phyloP scores from a whole-genome alignment of 2,113 vertebrate genomes.

The Ahaetulla prasina region DNA sequence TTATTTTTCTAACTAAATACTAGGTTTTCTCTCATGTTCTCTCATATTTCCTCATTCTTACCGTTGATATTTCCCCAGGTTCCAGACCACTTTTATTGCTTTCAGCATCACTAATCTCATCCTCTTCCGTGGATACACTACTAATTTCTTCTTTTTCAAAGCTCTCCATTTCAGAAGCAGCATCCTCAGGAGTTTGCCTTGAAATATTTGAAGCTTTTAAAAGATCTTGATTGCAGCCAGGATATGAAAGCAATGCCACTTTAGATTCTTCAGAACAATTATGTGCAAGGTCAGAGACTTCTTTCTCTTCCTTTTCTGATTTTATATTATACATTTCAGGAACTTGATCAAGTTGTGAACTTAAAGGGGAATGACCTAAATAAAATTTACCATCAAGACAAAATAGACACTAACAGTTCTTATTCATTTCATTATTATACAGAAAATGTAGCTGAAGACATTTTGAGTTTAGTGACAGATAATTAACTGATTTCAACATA shows the following conservation, averaged over 20 bases:
- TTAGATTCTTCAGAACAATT: constrained; percentile 21
- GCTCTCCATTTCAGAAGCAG: constrained; percentile 48
- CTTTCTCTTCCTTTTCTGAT: constrained; percentile 31
- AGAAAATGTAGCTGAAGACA: constrained; percentile 16
- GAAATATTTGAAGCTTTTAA: constrained; percentile 21
- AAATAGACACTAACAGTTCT: constrained; percentile 3
- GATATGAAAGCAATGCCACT: neutral
- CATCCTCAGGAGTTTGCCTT: neutral
- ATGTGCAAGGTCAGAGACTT: constrained; percentile 10
- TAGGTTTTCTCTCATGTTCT: constrained; percentile 41
- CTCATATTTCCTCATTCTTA: constrained; percentile 57
- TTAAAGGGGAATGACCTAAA: constrained; percentile 49
- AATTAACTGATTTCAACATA: neutral
- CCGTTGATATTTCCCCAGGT: constrained; percentile 69
- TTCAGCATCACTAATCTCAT: constrained; percentile 66
- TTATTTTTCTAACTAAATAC: neutral
- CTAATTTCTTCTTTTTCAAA: constrained; percentile 57
- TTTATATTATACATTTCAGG: constrained; percentile 32
- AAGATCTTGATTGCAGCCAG: constrained; percentile 28
- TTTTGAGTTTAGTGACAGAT: constrained; percentile 26
- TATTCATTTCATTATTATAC: neutral
- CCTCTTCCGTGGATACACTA: constrained; percentile 65
- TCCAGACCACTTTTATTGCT: constrained; percentile 69
- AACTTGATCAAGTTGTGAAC: constrained; percentile 9
- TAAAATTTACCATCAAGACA: constrained; percentile 24